Evolutionary conservation across 2,888 invertebrate genomes (phyloP), one percentile per base, ranked within the genome.

Genomic region (Cremastobaeus sp.): DNA sequence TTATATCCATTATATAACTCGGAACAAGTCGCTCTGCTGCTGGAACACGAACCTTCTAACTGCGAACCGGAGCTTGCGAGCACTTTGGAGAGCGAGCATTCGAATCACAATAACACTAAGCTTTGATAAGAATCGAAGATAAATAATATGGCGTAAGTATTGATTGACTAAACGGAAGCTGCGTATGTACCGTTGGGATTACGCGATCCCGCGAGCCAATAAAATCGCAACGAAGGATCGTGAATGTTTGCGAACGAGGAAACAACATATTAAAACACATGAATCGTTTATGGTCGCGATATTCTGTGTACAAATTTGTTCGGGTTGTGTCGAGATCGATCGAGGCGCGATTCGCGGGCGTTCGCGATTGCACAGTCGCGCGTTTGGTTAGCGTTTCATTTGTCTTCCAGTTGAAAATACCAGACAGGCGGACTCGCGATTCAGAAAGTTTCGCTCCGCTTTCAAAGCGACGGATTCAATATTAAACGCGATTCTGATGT

Each of bases 401-500:
- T 15, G n/a, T n/a, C n/a, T n/a, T n/a, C n/a, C n/a, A n/a, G n/a
- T n/a, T n/a, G n/a, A n/a, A n/a, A n/a, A n/a, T n/a, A n/a, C n/a
- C n/a, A n/a, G n/a, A n/a, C n/a, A n/a, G n/a, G 15, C 5, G 20
- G n/a, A 25, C 32, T 32, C 21, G 20, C 32, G 12, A 43, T 55
- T 32, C 11, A 55, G 11, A 62, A 64, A 45, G 21, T 54, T 52
- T 25, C 11, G 50, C 37, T 12, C 34, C 12, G 25, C 15, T 35
- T 41, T 43, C 3, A 47, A 54, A 54, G 30, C 25, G 25, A 17
- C 12, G 34, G 28, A 43, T 59, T 69, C 35, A 60, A 68, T 68
- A 52, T 59, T 68, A 59, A 59, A 59, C 37, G 59, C 50, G 47
- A 48, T 55, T 39, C 48, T 48, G 37, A 18, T 52, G 57, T 50